Base-by-base conservation (phyloP, 2,888 invertebrate genomes). In the Tridacna crocea region DNA sequence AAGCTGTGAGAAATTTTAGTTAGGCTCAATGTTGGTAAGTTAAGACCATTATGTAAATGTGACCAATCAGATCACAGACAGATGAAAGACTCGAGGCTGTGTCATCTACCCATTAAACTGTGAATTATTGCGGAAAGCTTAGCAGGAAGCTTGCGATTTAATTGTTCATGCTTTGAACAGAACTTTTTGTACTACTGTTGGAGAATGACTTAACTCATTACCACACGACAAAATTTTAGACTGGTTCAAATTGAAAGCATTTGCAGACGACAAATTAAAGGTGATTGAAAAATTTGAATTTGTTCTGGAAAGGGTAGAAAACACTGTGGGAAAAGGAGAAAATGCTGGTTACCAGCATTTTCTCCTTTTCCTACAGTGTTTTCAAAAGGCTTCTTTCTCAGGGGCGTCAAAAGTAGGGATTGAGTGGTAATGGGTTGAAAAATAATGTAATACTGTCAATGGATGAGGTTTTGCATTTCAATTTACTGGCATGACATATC, bases 91-190 rank as follows among this genome's bases (percentile, higher is more conserved):
- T 70, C 19, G 17, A 19, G 22, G 51, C 70, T 70, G 51, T 70
- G 70, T 70, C 70, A 70, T 70, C 48, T 51, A 70, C 48, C 70
- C n/a, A 70, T 70, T 70, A 70, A 70, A 70, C 70, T 51, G 6
- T 70, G 26, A 70, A 70, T 47, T 70, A 70, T 70, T 48, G 70
- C n/a, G 55, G 51, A 47, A 70, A 51, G 4, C 70, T 24, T 51
- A 24, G 22, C 70, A n/a, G 70, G 70, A n/a, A 22, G 15, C 70
- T 70, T 51, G 70, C 51, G 48, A 22, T 48, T 70, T n/a, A 26
- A 26, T 19, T 19, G 26, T 61, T 61, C 19, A 61, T n/a, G 61
- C 61, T 61, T 61, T 61, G 61, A 22, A 61, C 19, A 61, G 55
- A 22, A 61, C 22, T 61, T 61, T 61, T 19, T 22, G 47, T 70